Percentiles rank a stretch among this genome's conserved stretches.
These are phyloP conservation scores for Telmatherina bonti DNA, from an alignment of 2,797 vertebrate genomes.

Conservation along the genomic window DNA sequence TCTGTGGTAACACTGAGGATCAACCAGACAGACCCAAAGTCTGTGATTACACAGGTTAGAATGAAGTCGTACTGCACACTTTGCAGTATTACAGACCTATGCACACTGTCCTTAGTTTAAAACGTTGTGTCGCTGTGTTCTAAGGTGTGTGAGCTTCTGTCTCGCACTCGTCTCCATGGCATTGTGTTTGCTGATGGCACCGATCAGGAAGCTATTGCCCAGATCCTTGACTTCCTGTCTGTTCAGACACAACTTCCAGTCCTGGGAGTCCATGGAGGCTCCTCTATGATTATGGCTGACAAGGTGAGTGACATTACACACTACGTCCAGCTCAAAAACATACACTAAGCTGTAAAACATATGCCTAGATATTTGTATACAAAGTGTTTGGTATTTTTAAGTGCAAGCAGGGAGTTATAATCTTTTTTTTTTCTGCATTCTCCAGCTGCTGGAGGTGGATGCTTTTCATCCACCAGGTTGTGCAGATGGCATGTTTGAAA, in stretches of 20 bases:
- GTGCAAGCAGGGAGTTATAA: slow-evolving; percentile 23
- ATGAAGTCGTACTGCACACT: neutral
- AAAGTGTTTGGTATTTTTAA: slow-evolving; percentile 30
- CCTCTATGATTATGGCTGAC: slow-evolving; percentile 99
- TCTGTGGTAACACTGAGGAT: slow-evolving; percentile 92
- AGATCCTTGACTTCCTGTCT: slow-evolving; percentile 99
- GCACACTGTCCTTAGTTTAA: neutral
- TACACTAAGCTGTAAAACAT: slow-evolving; percentile 1
- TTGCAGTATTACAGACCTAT: neutral
- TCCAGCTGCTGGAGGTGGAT: slow-evolving; percentile 7
- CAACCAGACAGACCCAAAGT: slow-evolving; percentile 98
- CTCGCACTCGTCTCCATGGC: slow-evolving; percentile 94
- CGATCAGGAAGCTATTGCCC: slow-evolving; percentile 96
- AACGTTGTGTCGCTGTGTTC: slow-evolving; percentile 34
- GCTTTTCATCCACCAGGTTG: slow-evolving; percentile 13
- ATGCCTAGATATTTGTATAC: slow-evolving; percentile 7
- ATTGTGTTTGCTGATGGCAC: slow-evolving; percentile 97
- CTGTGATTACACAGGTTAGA: slow-evolving; percentile 95
- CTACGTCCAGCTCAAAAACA: neutral
- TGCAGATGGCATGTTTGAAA: slow-evolving; percentile 10
- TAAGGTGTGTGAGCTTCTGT: slow-evolving; percentile 95
- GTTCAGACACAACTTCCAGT: slow-evolving; percentile 96
- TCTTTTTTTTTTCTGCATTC: slow-evolving; percentile 12
- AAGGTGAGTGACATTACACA: slow-evolving; percentile 87
- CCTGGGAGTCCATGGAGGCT: slow-evolving; percentile 95